A percentile compares a stretch with the other conserved stretches of the same genome.
These are phyloP conservation scores for Loriculus beryllinus DNA, from an alignment of 2,797 vertebrate genomes.

Conservation along the genomic window DNA sequence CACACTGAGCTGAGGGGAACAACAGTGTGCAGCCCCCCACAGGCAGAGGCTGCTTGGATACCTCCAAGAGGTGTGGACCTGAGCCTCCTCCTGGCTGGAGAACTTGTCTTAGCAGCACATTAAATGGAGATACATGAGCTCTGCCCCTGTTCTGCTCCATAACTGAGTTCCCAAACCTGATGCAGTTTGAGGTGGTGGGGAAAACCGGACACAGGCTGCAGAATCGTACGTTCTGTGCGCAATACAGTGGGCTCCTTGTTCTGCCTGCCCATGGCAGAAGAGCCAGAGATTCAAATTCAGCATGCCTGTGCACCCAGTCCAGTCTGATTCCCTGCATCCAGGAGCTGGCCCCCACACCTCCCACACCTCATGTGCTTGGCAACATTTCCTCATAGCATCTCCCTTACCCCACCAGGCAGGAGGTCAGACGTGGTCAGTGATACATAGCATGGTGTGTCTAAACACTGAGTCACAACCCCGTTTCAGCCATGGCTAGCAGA, in stretches of 20 bases:
- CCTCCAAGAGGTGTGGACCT: fast-evolving
- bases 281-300: background rate
- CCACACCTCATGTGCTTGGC: background rate
- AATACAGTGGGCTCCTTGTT: fast-evolving
- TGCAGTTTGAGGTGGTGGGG: background rate
- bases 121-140: background rate
- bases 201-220: background rate
- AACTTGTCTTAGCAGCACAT: background rate
- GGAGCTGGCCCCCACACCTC: background rate
- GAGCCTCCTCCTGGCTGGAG: background rate
- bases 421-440: background rate
- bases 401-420: background rate
- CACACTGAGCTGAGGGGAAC: background rate
- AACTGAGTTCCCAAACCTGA: background rate
- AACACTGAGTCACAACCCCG: constrained; percentile 23
- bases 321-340: background rate
- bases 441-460: background rate
- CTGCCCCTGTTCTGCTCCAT: background rate
- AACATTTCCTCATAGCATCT: background rate
- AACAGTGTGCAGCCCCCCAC: background rate
- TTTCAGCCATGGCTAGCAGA: background rate
- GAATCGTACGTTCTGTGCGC: fast-evolving
- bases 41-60: background rate
- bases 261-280: background rate
- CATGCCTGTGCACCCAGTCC: fast-evolving